Percentiles rank a stretch among this genome's conserved stretches.
These are phyloP conservation scores for Macrostomum lignano DNA, from an alignment of 1,140 invertebrate species.

Conservation along the genomic window DNA sequence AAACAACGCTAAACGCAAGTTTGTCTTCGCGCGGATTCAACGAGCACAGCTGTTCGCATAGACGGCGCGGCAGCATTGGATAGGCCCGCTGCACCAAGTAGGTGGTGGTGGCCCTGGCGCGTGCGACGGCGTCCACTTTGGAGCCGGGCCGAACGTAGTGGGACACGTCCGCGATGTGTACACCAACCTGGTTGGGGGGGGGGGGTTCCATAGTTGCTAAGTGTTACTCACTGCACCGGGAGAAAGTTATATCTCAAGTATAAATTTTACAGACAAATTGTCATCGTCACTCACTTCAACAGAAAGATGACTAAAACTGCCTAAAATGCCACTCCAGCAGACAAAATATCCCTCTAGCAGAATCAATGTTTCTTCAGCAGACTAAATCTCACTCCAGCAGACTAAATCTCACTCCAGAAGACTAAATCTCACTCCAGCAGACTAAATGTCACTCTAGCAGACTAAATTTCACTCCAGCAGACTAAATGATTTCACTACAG, in stretches of 20 bases:
- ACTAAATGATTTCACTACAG: too few relatives aligned
- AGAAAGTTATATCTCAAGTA: too few relatives aligned
- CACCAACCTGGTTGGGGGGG: conserved; percentile 31
- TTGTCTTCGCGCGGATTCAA: conserved; percentile 52
- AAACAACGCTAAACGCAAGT: conserved; percentile 58
- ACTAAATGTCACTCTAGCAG: too few relatives aligned
- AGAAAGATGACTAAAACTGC: background rate
- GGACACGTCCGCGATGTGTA: conserved; percentile 29
- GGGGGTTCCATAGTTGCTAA: too few relatives aligned
- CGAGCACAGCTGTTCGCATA: conserved; percentile 54
- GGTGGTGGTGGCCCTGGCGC: conserved; percentile 24
- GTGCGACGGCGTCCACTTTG: conserved; percentile 25
- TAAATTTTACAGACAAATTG: too few relatives aligned
- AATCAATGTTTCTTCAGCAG: conserved; percentile 1
- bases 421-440: too few relatives aligned
- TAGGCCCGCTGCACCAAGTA: conserved; percentile 31
- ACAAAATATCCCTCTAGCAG: too few relatives aligned
- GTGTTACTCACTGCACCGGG: too few relatives aligned
- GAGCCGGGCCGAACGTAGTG: conserved; percentile 27
- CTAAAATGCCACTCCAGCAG: conserved; percentile 3
- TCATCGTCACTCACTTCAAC: conserved; percentile 9
- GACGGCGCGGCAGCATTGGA: conserved; percentile 57
- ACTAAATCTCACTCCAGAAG: too few relatives aligned
- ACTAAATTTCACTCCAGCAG: too few relatives aligned
- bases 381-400: background rate